These are phyloP conservation scores for Stratiomys singularior DNA, from an alignment of 2,888 invertebrate species.

Conservation along the genomic window DNA sequence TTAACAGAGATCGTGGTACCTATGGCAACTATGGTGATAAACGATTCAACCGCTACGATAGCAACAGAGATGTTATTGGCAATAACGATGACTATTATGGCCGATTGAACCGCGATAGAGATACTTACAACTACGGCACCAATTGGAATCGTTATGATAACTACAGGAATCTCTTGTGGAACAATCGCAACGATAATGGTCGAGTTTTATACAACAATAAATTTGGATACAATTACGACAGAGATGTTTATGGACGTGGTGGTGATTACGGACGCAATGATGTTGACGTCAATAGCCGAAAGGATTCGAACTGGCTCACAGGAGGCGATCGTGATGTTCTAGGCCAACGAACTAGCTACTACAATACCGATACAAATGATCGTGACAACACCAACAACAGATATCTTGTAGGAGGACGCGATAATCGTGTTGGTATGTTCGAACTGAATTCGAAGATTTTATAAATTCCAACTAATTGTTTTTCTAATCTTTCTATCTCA, in stretches of 20 bases:
- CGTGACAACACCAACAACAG: not conserved
- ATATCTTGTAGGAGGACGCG: slow-evolving; percentile 4
- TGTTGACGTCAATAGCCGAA: slow-evolving; percentile 15
- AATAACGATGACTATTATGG: not conserved
- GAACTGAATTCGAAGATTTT: not conserved
- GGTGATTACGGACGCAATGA: not conserved
- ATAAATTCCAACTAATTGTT: not conserved
- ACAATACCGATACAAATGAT: not conserved
- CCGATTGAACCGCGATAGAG: not conserved
- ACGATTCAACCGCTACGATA: not conserved
- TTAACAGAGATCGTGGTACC: not conserved
- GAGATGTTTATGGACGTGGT: slow-evolving; percentile 11
- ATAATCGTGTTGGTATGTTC: slow-evolving; percentile 18
- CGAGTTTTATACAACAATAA: not conserved
- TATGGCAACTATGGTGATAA: not conserved
- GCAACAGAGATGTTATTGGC: not conserved
- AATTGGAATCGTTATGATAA: not conserved
- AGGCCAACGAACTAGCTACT: not conserved
- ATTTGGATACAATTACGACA: not conserved
- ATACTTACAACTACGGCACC: not conserved
- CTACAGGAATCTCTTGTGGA: too few species aligned
- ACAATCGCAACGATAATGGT: not conserved
- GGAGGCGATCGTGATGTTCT: slow-evolving; percentile 19
- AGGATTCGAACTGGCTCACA: not conserved
- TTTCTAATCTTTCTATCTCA: not conserved